phyloP scores from a whole-genome alignment of 2,113 vertebrate genomes.

The Ondatra zibethicus region DNA sequence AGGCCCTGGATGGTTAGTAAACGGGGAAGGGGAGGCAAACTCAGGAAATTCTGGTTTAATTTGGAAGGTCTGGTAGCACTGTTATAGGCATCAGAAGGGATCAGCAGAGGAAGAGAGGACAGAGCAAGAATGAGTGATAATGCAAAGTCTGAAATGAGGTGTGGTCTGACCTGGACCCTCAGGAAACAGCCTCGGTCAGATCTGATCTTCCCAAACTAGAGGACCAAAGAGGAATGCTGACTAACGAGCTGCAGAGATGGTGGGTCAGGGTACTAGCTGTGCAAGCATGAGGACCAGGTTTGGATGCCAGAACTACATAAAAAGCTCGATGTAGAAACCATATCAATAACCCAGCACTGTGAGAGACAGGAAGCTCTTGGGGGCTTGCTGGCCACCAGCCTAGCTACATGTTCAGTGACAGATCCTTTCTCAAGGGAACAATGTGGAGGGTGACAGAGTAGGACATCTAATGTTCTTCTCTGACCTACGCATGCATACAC shows the following conservation, averaged over 20 bases:
- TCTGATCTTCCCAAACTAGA: background rate
- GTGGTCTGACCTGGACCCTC: background rate
- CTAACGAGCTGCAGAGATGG: background rate
- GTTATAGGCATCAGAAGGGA: background rate
- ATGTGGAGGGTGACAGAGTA: background rate
- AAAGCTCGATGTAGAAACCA: background rate
- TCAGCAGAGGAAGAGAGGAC: background rate
- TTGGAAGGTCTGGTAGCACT: background rate
- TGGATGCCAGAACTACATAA: background rate
- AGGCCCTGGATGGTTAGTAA: background rate
- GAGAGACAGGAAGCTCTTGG: background rate
- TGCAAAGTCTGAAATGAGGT: background rate
- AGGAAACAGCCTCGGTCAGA: background rate
- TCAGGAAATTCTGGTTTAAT: background rate
- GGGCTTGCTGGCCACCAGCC: background rate
- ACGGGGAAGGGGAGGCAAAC: background rate
- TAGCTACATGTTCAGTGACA: background rate
- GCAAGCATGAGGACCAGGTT: background rate
- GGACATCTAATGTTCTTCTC: background rate
- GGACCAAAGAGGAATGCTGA: background rate
- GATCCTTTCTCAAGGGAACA: background rate
- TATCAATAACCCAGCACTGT: background rate
- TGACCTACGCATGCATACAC: background rate
- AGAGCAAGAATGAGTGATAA: background rate
- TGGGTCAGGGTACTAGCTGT: background rate